These are phyloP conservation scores for Papilio elwesi DNA, from an alignment of 2,888 invertebrate genomes.

Conservation along the genomic window DNA sequence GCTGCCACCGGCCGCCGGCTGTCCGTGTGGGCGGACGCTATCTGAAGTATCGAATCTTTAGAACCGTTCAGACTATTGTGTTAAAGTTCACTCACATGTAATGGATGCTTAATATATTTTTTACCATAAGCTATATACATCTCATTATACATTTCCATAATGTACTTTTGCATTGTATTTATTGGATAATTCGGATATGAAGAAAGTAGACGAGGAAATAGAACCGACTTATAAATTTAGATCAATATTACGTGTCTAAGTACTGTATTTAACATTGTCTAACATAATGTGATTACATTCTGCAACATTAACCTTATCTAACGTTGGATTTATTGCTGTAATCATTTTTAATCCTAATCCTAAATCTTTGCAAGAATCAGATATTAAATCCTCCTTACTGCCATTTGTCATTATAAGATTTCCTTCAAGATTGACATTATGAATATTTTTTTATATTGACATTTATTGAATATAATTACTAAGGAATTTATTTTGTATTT, in stretches of 20 bases:
- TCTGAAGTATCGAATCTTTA: conserved; percentile 18
- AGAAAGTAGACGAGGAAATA: no score
- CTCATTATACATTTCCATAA: no score
- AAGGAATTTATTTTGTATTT: conserved; percentile 31
- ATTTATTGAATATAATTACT: conserved; percentile 17
- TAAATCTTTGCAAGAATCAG: no score
- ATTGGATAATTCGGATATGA: no score
- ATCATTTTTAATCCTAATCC: no score
- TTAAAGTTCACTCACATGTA: conserved; percentile 22
- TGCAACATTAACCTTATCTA: no score
- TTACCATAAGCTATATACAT: no score
- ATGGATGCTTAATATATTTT: background rate
- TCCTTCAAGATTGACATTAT: conserved; percentile 16
- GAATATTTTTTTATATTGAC: conserved; percentile 20
- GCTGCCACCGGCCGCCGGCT: background rate
- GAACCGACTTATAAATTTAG: background rate
- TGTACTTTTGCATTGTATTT: no score
- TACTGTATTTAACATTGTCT: no score
- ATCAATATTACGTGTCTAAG: background rate
- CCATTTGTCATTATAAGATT: conserved; percentile 1
- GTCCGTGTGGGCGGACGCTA: conserved; percentile 8
- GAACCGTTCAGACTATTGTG: conserved; percentile 11
- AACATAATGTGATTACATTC: background rate
- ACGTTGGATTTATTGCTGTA: no score
- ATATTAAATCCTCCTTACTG: background rate